Percentiles rank a stretch among this genome's conserved stretches.
These are phyloP conservation scores for Pelobates cultripes DNA, from an alignment of 2,797 vertebrate genomes.

Conservation along the genomic window DNA sequence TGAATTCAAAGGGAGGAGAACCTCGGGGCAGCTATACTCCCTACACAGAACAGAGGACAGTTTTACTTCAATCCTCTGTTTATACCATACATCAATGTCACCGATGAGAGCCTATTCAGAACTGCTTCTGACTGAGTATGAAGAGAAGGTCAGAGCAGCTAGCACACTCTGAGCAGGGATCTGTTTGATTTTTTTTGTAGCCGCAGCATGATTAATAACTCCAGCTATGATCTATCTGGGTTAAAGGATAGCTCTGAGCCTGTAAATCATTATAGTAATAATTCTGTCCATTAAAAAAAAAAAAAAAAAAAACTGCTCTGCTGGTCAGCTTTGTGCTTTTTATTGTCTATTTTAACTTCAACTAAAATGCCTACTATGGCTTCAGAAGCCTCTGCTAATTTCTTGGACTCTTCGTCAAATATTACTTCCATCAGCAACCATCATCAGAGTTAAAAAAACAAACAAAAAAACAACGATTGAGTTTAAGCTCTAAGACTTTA, in stretches of 20 bases:
- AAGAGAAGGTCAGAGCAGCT: slow-evolving; percentile 65
- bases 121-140: slow-evolving; percentile 59
- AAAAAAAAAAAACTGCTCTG: neutral
- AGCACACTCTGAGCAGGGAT: slow-evolving; percentile 48
- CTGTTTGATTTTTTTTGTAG: slow-evolving; percentile 57
- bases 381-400: neutral
- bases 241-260: slow-evolving; percentile 39
- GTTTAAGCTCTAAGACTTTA: no score
- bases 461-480: no score
- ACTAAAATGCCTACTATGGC: neutral
- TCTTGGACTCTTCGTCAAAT: neutral
- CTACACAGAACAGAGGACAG: slow-evolving; percentile 38
- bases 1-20: slow-evolving; percentile 42
- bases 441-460: no score
- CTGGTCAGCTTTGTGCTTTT: neutral
- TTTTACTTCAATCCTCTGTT: slow-evolving; percentile 37
- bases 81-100: slow-evolving; percentile 56
- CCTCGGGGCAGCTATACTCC: slow-evolving; percentile 29
- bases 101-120: slow-evolving; percentile 53
- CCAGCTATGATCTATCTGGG: slow-evolving; percentile 43
- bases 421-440: neutral
- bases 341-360: neutral
- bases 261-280: slow-evolving; percentile 32
- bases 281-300: neutral
- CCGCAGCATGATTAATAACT: slow-evolving; percentile 59